A percentile compares a stretch with the other conserved stretches of the same genome.
These are phyloP conservation scores for Pteronura brasiliensis DNA, from an alignment of 2,113 vertebrate species.

Conservation along the genomic window DNA sequence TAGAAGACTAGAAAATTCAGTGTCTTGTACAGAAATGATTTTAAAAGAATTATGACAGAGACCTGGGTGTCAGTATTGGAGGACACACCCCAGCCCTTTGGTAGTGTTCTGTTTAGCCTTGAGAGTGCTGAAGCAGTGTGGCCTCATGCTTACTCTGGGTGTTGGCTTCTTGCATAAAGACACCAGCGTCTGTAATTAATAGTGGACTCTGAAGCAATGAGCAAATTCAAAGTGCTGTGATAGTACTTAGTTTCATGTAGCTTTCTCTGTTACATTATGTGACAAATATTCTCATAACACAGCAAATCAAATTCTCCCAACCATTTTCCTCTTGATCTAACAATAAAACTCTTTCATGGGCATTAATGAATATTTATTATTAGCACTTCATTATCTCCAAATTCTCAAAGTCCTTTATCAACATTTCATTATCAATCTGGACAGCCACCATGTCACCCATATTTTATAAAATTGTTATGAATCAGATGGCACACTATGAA, in stretches of 20 bases:
- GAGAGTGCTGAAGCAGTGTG: background rate
- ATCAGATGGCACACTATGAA: conserved; percentile 32
- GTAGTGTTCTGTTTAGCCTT: background rate
- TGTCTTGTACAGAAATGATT: background rate
- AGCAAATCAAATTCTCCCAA: background rate
- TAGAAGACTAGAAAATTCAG: background rate
- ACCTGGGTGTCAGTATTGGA: background rate
- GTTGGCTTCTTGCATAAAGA: background rate
- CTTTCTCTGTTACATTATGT: conserved; percentile 5
- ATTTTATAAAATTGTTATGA: conserved; percentile 45
- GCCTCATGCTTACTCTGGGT: background rate
- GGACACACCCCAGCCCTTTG: background rate
- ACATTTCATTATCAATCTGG: conserved; percentile 39
- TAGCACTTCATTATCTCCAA: conserved; percentile 16
- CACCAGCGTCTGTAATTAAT: background rate
- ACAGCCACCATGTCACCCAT: background rate
- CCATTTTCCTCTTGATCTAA: conserved; percentile 5
- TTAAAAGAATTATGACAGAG: background rate
- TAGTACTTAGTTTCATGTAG: background rate
- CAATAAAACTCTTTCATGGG: background rate
- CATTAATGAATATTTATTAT: conserved; percentile 52
- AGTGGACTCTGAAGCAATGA: background rate
- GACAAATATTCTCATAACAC: background rate
- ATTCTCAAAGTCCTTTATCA: conserved; percentile 29
- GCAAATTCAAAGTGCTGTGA: conserved; percentile 5